Base-by-base conservation (phyloP, 2,113 vertebrate species). In the Cygnus buccinator region DNA sequence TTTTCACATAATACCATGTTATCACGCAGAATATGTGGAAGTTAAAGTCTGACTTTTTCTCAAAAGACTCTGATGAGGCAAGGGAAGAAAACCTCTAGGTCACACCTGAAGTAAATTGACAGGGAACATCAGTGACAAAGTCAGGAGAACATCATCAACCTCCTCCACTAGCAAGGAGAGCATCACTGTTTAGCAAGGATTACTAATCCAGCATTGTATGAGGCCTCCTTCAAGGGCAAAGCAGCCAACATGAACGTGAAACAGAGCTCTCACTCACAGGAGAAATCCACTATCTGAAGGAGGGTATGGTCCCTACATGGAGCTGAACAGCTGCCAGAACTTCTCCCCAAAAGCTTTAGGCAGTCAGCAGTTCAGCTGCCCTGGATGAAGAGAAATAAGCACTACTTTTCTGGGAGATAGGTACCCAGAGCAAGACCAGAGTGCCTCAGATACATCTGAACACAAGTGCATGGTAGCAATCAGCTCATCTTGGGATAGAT, bases 181-280 rank as follows among this genome's bases (percentile, higher is more conserved):
- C 13, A 35, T 5, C 15, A n/a, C 33, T 77, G 10, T 33, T 76
- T 68, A 20, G 33, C 43, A 43, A 92, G 19, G 37, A 33, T 17
- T 54, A 29, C 5, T 4, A 82, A 39, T 10, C 12, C 52, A 33
- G 5, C 37, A 19, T 17, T 21, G 7, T 19, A 39, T 57, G 55
- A 61, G 3, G 2, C 0, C 2, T 58, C 23, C 39, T 70, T 6
- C 1, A 5, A 63, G 50, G 31, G 9, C 10, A 72, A 57, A 35
- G 4, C 39, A 70, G 26, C 4, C 37, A 67, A 33, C 1, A 2
- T 3, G 21, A 41, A 46, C 11, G 29, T 66, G 57, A 93, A 75
- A 63, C 0, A 8, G 65, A 77, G 12, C 11, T 19, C 29, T 63
- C 43, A 3, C 33, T 72, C 67, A 70, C 21, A 33, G 62, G 10